Evolutionary conservation across 1,140 invertebrate species (phyloP).

Genomic region (Drosophila triauraria): DNA sequence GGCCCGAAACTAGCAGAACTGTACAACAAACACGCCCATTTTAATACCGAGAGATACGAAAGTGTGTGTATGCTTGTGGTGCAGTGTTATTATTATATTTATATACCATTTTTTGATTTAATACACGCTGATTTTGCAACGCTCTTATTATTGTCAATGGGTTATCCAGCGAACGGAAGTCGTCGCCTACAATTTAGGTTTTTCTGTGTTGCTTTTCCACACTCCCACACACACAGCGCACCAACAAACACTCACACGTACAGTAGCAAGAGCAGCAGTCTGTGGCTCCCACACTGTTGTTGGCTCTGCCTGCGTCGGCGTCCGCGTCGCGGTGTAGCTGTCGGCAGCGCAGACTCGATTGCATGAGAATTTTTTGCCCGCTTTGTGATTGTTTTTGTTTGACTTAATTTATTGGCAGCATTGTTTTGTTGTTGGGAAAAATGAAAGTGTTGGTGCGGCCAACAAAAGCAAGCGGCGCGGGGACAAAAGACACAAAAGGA

Average conservation of each 20-base stretch:
- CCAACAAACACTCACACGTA: conserved; percentile 41
- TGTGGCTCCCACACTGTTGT: conserved; percentile 50
- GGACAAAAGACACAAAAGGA: conserved; percentile 1
- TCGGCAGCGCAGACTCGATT: conserved; percentile 70
- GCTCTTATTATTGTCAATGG: conserved; percentile 61
- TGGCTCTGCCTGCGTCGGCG: conserved; percentile 26
- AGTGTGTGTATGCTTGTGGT: conserved; percentile 27
- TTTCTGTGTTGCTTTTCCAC: conserved; percentile 61
- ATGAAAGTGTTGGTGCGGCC: conserved; percentile 66
- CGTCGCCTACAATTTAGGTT: conserved; percentile 80
- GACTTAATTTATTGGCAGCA: conserved; percentile 74
- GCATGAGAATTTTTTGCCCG: conserved; percentile 72
- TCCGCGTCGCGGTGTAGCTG: conserved; percentile 28
- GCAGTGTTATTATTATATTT: conserved; percentile 27
- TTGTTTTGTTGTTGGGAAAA: conserved; percentile 68
- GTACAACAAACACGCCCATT: conserved; percentile 82
- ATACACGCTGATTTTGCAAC: conserved; percentile 76
- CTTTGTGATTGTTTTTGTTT: conserved; percentile 64
- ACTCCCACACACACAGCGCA: conserved; percentile 25
- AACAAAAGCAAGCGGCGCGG: conserved; percentile 31
- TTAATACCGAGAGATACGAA: conserved; percentile 38
- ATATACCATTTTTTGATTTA: conserved; percentile 51
- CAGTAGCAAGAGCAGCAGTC: conserved; percentile 20
- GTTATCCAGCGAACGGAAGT: conserved; percentile 79
- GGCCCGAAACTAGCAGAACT: conserved; percentile 62